Evolutionary conservation across 1,140 invertebrate species (phyloP), one percentile per base, ranked within the genome.

Genomic region (Scaptomyza pallida): DNA sequence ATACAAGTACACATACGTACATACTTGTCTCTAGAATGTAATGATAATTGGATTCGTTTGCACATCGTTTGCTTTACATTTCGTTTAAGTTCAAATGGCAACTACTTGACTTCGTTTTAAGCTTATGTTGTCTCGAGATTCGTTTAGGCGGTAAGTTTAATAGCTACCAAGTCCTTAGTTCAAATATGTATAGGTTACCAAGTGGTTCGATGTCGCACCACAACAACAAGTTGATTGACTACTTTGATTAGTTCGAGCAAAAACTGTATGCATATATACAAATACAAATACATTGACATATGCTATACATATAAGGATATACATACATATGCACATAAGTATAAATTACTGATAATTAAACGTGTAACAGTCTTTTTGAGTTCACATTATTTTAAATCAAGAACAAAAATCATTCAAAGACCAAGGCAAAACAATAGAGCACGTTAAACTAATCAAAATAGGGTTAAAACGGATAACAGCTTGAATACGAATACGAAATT

Each of bases 331-430:
- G 50, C 23, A 56, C 55, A 73, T 69, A 72, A 17, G 60, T 60
- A 57, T 51, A 80, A 74, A 74, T 86, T 85, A 86, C 73, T 88
- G 81, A 88, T 86, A 86, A 81, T 86, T 86, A 81, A 86, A 88
- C 70, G 65, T 86, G 74, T 81, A 86, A 86, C 81, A 86, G 81
- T 86, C 81, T 86, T 86, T 63, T 86, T 67, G 50, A 88, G 81
- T 88, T 86, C 59, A 86, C 81, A 86, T 80, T 81, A 77, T 61
- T 35, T 15, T 13, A 68, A 72, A 72, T 48, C 10, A 69, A 69
- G 57, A 23, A 23, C 4, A 26, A 26, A 26, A 4, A 26, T 3
- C 3, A 26, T 5, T 21, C 17, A 15, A 64, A 72, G 48, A 43
- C 41, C 17, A 54, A 72, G 40, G 23, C 13, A 57, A 56, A 37